Conservation (phyloP, 2,113 vertebrate species). For the Serinus canaria region DNA sequence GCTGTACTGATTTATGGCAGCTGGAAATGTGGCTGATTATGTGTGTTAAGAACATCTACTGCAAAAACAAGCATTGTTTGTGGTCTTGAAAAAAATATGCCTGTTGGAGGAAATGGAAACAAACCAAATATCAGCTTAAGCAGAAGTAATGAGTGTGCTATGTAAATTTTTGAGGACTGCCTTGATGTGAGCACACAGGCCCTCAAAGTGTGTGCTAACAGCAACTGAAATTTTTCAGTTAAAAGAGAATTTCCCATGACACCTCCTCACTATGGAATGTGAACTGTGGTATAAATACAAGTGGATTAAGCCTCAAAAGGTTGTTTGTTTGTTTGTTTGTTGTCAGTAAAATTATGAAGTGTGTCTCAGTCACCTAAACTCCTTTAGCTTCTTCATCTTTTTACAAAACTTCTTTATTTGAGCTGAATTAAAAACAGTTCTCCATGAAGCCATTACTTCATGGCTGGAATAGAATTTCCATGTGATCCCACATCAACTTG, state of each 20-base stretch:
- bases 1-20: neutral
- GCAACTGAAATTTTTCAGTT: neutral
- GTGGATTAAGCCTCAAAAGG: neutral
- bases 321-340: neutral
- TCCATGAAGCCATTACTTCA: neutral
- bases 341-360: neutral
- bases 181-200: neutral
- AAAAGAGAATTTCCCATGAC: neutral
- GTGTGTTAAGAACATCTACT: neutral
- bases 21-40: neutral
- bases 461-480: neutral
- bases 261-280: neutral
- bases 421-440: neutral
- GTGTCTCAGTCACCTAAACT: neutral
- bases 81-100: neutral
- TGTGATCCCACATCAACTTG: accelerated
- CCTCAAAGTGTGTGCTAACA: neutral
- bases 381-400: neutral
- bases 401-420: neutral
- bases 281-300: neutral
- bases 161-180: neutral
- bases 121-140: neutral
- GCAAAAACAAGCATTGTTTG: neutral
- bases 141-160: neutral
- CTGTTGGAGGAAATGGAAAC: neutral